Evolutionary conservation across 2,888 invertebrate species (phyloP).

Genomic region (Callyntrura guangdongensis): DNA sequence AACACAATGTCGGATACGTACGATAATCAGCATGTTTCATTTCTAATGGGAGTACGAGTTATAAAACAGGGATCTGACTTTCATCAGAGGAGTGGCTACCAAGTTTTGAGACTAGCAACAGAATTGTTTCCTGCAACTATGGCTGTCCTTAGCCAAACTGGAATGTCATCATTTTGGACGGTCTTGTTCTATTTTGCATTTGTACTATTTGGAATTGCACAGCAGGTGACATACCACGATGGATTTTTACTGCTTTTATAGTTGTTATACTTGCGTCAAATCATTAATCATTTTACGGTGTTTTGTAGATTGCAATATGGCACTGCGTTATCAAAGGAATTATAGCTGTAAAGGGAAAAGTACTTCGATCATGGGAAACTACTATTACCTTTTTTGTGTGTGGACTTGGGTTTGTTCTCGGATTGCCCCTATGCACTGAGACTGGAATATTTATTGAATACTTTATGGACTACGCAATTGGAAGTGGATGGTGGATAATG

Average conservation of each 20-base stretch:
- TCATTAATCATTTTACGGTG: neutral
- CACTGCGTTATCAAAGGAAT: conserved; percentile 95
- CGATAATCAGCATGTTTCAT: conserved; percentile 90
- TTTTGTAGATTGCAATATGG: conserved; percentile 92
- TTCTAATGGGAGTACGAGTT: conserved; percentile 90
- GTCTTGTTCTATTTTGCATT: conserved; percentile 94
- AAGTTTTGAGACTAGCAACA: conserved; percentile 94
- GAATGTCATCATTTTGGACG: conserved; percentile 95
- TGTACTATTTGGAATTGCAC: conserved; percentile 94
- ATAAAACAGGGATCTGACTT: conserved; percentile 87
- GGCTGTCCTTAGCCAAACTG: conserved; percentile 91
- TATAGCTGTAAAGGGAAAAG: conserved; percentile 91
- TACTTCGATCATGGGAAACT: conserved; percentile 92
- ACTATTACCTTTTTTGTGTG: conserved; percentile 94
- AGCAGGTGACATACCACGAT: conserved; percentile 88
- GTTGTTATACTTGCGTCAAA: neutral
- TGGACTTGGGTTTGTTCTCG: conserved; percentile 92
- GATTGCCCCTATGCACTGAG: conserved; percentile 96
- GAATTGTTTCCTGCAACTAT: conserved; percentile 95
- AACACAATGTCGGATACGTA: conserved; percentile 88
- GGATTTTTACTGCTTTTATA: neutral
- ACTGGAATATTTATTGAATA: conserved; percentile 93
- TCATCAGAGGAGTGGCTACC: conserved; percentile 87
- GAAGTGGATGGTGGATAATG: conserved; percentile 95
- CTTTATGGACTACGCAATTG: conserved; percentile 93